phyloP scores from a whole-genome alignment of 2,113 vertebrate species.

The Megaleporinus macrocephalus region DNA sequence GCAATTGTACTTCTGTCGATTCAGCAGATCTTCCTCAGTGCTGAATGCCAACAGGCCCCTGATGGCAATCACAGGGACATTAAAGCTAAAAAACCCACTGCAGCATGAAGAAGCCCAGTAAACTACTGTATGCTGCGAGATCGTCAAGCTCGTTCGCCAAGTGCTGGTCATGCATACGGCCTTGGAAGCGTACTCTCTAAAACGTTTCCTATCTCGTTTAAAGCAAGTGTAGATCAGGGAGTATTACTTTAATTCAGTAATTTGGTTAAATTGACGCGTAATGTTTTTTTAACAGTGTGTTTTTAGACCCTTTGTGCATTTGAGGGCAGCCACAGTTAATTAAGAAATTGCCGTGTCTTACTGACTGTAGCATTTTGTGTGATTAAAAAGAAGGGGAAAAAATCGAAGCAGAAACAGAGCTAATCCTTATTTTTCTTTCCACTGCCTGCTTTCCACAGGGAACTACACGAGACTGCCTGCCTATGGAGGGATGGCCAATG shows the following conservation, averaged over 20 bases:
- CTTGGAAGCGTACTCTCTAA: neutral
- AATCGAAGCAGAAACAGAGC: no score
- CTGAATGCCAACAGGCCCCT: slow-evolving; percentile 13
- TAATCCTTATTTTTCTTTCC: neutral
- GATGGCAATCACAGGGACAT: slow-evolving; percentile 14
- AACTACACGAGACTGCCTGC: slow-evolving; percentile 91
- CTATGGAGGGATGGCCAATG: slow-evolving; percentile 86
- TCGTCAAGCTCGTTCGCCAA: neutral
- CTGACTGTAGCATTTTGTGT: slow-evolving; percentile 14
- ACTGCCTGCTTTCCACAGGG: slow-evolving; percentile 71
- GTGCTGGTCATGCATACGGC: neutral
- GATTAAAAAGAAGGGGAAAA: neutral
- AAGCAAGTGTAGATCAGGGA: slow-evolving; percentile 5
- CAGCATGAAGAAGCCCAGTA: neutral
- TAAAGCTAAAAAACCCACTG: slow-evolving; percentile 2
- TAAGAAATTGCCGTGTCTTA: neutral
- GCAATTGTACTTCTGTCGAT: slow-evolving; percentile 27
- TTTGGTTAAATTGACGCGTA: slow-evolving; percentile 9
- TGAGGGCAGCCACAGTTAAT: neutral
- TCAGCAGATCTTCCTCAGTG: slow-evolving; percentile 28
- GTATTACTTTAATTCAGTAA: slow-evolving; percentile 12
- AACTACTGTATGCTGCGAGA: neutral
- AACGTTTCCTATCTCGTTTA: neutral
- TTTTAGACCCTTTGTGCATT: neutral
- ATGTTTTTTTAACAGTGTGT: slow-evolving; percentile 11